Evolutionary conservation across 2,888 invertebrate genomes (phyloP), one percentile per base, ranked within the genome.

Genomic region (Ptychoptera contaminata): DNA sequence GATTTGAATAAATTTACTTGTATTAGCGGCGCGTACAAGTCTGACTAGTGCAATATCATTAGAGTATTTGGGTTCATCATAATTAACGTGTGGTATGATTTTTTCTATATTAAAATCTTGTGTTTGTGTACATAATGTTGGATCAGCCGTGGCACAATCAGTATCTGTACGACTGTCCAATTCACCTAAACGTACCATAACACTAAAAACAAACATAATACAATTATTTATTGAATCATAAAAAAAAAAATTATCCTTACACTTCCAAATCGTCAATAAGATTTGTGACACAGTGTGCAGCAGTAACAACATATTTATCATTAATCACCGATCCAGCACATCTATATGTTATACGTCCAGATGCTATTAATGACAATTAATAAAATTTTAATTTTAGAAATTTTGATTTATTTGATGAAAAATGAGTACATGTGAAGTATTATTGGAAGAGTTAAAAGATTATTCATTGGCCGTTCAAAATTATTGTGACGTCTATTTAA

Each of bases 141-240:
- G 45, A 42, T 55, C 44, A 2, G 50, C 36, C 8, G 58, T 57
- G 8, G 58, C 57, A 54, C 75, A 75, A 50, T 72, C 71, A 14
- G 52, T 58, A 46, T 61, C 62, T n/a, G 60, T 63, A 38, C 52
- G 56, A 32, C 66, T 48, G 54, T 73, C 63, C 47, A 77, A 72
- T 49, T 80, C 81, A 2, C 81, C 81, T 32, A 82, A 61, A 30
- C 79, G 69, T 10, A 78, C 72, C 30, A 73, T 71, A 42, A 68
- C 58, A 46, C 77, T 77, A 51, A 46, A n/a, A 34, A 10, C 34
- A 16, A 32, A 34, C 10, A 35, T 6, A 5, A 16, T 14, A 38
- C 4, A 11, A 37, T 12, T 14, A 37, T 37, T 8, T 14, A 37
- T 37, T 37, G 6, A 37, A 12, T 14, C n/a, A 16, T 9, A 15